Percentiles rank a stretch among this genome's conserved stretches.
Evolutionary conservation across 2,113 vertebrate species (phyloP).

Genomic region (Sorex fumeus): DNA sequence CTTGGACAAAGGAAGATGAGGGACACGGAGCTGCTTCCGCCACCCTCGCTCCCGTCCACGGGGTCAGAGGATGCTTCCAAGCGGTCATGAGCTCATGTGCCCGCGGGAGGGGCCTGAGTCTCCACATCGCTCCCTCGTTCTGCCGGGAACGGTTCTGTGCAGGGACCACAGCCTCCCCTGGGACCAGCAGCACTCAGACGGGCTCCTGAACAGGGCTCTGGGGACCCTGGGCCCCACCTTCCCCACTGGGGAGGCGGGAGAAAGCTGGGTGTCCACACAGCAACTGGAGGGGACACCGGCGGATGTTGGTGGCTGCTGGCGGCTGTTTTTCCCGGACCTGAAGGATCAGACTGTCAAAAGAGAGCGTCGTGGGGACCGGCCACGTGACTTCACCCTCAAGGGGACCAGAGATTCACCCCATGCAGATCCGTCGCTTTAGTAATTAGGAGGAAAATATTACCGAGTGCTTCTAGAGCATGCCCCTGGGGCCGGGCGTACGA

Average conservation of each 20-base stretch:
- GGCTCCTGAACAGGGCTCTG: background rate
- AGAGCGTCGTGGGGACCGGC: background rate
- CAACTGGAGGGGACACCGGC: conserved; percentile 22
- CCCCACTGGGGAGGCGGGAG: background rate
- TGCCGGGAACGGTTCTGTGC: background rate
- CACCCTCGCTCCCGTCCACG: background rate
- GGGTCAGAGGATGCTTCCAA: background rate
- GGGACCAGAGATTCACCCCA: background rate
- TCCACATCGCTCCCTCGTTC: conserved; percentile 3
- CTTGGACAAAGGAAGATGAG: too few species aligned
- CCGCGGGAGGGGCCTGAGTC: background rate
- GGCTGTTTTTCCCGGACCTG: background rate
- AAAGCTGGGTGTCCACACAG: background rate
- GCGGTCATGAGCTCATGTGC: background rate
- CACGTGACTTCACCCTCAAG: background rate
- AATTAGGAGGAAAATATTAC: conserved; percentile 47
- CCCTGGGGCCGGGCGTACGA: background rate
- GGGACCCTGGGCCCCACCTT: background rate
- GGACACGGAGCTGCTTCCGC: too few species aligned
- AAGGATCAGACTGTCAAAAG: background rate
- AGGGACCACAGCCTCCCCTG: background rate
- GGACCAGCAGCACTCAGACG: conserved; percentile 25
- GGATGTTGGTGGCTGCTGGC: background rate
- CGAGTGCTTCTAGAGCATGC: background rate
- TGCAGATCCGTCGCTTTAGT: background rate